Conservation (phyloP, 2,113 vertebrate genomes). For the Cyanistes caeruleus region DNA sequence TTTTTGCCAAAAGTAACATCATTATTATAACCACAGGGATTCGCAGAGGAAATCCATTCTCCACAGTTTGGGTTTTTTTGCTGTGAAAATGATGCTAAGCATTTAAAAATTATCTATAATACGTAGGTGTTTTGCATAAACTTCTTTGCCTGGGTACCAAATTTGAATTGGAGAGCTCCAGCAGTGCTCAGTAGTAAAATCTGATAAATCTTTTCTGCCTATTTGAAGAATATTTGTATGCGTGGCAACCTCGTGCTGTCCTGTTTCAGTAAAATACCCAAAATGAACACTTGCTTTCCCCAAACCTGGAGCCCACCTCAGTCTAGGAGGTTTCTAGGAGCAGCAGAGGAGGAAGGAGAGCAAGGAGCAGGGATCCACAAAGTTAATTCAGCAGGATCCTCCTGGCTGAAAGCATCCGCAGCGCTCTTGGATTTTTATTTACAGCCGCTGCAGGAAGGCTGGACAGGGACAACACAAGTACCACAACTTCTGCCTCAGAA, state of each 20-base stretch:
- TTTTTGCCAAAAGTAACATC: background rate
- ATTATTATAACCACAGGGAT: background rate
- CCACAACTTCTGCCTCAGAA: background rate
- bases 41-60: background rate
- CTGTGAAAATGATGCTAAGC: background rate
- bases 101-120: background rate
- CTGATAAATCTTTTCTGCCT: background rate
- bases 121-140: background rate
- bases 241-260: background rate
- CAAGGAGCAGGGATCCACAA: background rate
- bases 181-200: fast-evolving
- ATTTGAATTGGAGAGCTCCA: background rate
- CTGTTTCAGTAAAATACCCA: background rate
- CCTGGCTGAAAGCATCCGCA: background rate
- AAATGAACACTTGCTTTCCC: background rate
- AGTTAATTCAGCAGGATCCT: background rate
- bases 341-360: background rate
- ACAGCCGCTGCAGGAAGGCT: background rate
- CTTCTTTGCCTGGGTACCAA: background rate
- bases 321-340: background rate
- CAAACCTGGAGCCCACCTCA: background rate
- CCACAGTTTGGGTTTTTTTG: background rate
- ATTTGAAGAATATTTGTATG: background rate
- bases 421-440: background rate
- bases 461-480: background rate